Evolutionary conservation across 1,140 invertebrate species (phyloP), one percentile per base, ranked within the genome.

Genomic region (Contarinia nasturtii): DNA sequence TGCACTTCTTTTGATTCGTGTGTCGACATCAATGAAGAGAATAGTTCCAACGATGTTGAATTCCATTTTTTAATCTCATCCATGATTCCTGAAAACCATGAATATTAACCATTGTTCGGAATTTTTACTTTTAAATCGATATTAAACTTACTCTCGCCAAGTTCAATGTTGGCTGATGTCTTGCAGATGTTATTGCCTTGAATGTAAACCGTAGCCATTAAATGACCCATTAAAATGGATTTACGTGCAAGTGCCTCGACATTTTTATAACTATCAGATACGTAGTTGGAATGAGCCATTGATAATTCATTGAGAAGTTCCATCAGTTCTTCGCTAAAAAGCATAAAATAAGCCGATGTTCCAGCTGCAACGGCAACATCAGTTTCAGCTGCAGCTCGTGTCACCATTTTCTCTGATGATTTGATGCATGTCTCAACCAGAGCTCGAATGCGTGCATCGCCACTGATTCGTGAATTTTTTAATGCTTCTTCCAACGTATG

Each of bases 131-230:
- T 27, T 27, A 3, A 27, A 5, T 27, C 50, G 55, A 41, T 33
- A 41, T 52, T 38, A 50, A 46, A 71, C 71, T 71, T 70, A 82
- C 79, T 69, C 58, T 83, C 79, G 20, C 77, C 79, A 59, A 75
- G 71, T 40, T 74, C 71, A 54, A 85, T 80, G 62, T 84, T 77
- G 33, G 77, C 75, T 41, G 77, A 75, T 11, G 74, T 79, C 59
- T 82, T 81, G 12, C 76, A 77, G 15, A 77, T 77, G 2, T 77
- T 76, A 63, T 77, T 75, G 10, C 77, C 80, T 55, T 78, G 72
- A 46, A 80, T 61, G 36, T 84, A 63, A 58, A 75, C 77, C 46
- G 72, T 67, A 12, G 75, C 66, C 17, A 78, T 58, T 20, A 64
- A 57, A 61, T 82, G 74, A 18, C 71, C 66, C 34, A 71, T 65